These are phyloP conservation scores for Timema cristinae DNA, from an alignment of 2,888 invertebrate genomes.

Conservation along the genomic window DNA sequence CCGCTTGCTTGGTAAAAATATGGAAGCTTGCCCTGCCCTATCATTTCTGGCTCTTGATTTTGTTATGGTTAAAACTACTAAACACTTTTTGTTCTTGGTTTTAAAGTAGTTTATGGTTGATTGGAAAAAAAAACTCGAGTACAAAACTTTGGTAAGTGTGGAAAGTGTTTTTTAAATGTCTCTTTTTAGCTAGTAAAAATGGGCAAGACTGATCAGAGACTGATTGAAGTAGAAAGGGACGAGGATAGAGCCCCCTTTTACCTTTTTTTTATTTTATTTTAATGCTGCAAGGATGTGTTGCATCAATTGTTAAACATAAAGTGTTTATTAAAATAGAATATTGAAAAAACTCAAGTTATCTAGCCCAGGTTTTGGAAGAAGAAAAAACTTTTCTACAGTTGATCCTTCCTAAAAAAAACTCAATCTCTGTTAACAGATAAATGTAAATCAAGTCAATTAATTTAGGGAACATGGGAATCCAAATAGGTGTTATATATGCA, in stretches of 20 bases:
- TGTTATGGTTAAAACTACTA: no score
- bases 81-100: no score
- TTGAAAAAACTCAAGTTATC: not conserved
- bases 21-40: no score
- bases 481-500: slow-evolving; percentile 38
- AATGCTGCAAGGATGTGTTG: slow-evolving; percentile 11
- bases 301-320: slow-evolving; percentile 7
- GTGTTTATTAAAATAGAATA: slow-evolving; percentile 5
- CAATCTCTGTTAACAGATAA: slow-evolving; percentile 19
- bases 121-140: slow-evolving; percentile 23
- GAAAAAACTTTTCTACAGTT: slow-evolving; percentile 8
- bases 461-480: slow-evolving; percentile 70
- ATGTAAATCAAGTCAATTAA: slow-evolving; percentile 60
- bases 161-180: slow-evolving; percentile 28
- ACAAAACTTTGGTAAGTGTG: slow-evolving; percentile 30
- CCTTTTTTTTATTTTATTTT: slow-evolving; percentile 4
- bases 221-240: slow-evolving; percentile 15
- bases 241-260: not conserved
- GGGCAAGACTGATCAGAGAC: slow-evolving; percentile 31
- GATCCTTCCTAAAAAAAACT: slow-evolving; percentile 15
- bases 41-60: no score
- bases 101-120: slow-evolving; percentile 9
- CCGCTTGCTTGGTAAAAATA: no score
- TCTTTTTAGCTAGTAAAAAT: slow-evolving; percentile 25
- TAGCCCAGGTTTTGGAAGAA: slow-evolving; percentile 17